A percentile compares a stretch with the other conserved stretches of the same genome.
Evolutionary conservation across 2,113 vertebrate species (phyloP).

Genomic region (Ailuropoda melanoleuca): DNA sequence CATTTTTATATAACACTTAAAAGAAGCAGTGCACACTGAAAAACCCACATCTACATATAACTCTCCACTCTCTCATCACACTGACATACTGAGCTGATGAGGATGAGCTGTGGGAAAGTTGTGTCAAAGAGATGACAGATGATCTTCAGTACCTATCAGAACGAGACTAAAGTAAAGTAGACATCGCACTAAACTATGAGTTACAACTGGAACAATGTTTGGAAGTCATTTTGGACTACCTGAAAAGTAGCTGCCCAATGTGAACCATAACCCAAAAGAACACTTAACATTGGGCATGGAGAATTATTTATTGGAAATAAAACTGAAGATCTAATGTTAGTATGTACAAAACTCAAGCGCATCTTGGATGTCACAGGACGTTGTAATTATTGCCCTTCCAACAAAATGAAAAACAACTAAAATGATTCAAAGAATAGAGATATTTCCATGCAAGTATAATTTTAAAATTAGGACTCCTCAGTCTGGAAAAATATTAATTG

Average conservation of each 20-base stretch:
- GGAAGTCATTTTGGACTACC: background rate
- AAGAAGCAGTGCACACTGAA: background rate
- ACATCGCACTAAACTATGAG: background rate
- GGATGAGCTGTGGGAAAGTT: background rate
- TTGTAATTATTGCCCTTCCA: background rate
- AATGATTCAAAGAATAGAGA: background rate
- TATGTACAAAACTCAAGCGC: background rate
- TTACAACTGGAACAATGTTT: background rate
- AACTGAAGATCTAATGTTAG: background rate
- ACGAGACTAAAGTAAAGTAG: background rate
- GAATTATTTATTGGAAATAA: background rate
- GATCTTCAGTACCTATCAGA: background rate
- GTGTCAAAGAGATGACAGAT: background rate
- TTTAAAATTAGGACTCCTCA: conserved; percentile 1
- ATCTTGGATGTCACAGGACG: background rate
- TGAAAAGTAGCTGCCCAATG: background rate
- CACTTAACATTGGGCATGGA: background rate
- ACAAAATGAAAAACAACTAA: background rate
- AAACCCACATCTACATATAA: background rate
- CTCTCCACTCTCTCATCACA: background rate
- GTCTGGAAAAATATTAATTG: conserved; percentile 24
- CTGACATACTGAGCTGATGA: background rate
- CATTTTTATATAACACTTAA: background rate
- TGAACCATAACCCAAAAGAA: background rate
- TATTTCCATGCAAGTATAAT: background rate